A percentile compares a stretch with the other conserved stretches of the same genome.
Conservation (phyloP, 1,140 invertebrate genomes). For the Cherax quadricarinatus region DNA sequence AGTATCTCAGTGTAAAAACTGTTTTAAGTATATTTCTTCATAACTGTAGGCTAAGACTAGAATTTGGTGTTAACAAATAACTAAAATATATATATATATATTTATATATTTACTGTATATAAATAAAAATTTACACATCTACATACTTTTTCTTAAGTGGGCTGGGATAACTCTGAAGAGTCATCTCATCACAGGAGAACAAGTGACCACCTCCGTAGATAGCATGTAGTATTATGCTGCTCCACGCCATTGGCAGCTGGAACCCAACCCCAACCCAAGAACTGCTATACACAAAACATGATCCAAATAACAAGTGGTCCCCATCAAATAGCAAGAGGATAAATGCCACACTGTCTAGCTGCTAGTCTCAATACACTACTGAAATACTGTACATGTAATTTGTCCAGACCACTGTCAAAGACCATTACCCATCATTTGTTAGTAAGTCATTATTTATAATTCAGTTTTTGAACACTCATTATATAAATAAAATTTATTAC, state of each 20-base stretch:
- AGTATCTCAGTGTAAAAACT: background rate
- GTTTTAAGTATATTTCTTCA: background rate
- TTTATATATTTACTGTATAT: constrained; percentile 34
- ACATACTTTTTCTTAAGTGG: background rate
- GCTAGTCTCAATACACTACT: background rate
- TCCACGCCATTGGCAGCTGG: background rate
- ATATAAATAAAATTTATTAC: too few species aligned
- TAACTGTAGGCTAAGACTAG: constrained; percentile 47
- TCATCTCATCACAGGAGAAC: background rate
- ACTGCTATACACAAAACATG: background rate
- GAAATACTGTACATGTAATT: background rate
- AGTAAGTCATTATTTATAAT: too few species aligned
- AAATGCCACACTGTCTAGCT: background rate
- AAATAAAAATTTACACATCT: constrained; percentile 29
- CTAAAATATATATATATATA: constrained; percentile 32
- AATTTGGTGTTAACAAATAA: constrained; percentile 45
- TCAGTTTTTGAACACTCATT: too few species aligned
- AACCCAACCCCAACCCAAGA: background rate
- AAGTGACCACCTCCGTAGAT: background rate
- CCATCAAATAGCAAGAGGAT: background rate
- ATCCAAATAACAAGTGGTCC: background rate
- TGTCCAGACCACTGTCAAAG: background rate
- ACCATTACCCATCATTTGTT: too few species aligned
- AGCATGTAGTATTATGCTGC: background rate
- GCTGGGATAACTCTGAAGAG: background rate